Percentiles rank a stretch among this genome's conserved stretches.
phyloP scores from a whole-genome alignment of 2,113 vertebrate species.

The Colinus virginianus region DNA sequence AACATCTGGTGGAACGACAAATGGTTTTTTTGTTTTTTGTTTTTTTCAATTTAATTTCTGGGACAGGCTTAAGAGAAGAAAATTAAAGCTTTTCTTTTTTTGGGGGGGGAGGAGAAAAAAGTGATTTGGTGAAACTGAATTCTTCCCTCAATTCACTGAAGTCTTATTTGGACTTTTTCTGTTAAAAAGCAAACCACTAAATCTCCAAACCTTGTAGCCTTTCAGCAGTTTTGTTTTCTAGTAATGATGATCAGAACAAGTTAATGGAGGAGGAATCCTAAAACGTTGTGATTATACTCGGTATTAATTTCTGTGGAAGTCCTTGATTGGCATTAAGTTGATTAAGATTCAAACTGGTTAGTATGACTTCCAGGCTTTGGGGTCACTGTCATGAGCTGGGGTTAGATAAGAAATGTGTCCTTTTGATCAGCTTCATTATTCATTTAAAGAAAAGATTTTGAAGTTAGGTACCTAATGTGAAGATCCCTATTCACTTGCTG shows the following conservation, averaged over 20 bases:
- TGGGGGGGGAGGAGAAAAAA: background rate
- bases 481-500: background rate
- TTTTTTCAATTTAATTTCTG: background rate
- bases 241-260: background rate
- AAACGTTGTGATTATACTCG: background rate
- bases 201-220: background rate
- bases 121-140: background rate
- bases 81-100: background rate
- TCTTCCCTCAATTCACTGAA: background rate
- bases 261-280: background rate
- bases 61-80: background rate
- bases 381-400: background rate
- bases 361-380: conserved; percentile 44
- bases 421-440: background rate
- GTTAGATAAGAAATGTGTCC: background rate
- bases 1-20: background rate
- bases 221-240: background rate
- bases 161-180: background rate
- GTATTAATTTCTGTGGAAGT: background rate
- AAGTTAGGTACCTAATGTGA: background rate
- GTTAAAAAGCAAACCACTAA: background rate
- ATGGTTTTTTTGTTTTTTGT: background rate
- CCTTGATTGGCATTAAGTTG: background rate
- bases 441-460: background rate
- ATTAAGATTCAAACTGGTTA: conserved; percentile 62